Base-by-base conservation (phyloP, 2,888 invertebrate species). In the Meteorus cinctellus region DNA sequence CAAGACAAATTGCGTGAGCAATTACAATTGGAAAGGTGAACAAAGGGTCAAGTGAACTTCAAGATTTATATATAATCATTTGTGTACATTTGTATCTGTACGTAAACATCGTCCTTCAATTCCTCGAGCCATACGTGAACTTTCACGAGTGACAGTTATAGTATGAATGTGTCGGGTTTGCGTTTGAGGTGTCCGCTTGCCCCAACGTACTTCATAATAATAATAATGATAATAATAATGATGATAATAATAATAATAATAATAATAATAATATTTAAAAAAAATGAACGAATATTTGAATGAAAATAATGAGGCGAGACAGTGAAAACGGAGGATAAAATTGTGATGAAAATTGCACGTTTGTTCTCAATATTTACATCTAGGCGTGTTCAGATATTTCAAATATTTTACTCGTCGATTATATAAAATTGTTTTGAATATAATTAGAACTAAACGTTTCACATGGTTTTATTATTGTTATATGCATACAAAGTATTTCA, bases 121-220 rank as follows among this genome's bases (percentile, higher is more conserved):
- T 65, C 41, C 65, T 41, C 41, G 19, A 65, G 41, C n/a, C 65
- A 41, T 36, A 41, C 65, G 65, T 65, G 65, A 36, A 65, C 65
- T 65, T 65, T 65, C 65, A 65, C 65, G 19, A 65, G 41, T 65
- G 65, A 65, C 36, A 65, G 65, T 36, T n/a, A n/a, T 65, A 12
- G 36, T 36, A 10, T 29, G 29, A 1, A 34, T 62, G 6, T 14
- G 65, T 34, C 4, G 24, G 6, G 3, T 65, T 65, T 65, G 31
- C 31, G 6, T 63, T 31, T 63, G 55, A 55, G 19, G 55, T n/a
- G 19, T 2, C 55, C 10, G 55, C 19, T 16, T 16, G 10, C 16
- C 1, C 48, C n/a, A 48, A 48, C 4, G 16, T 16, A 48, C n/a
- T 48, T 16, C 16, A 24, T 1, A 24, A 24, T 24, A 24, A 24